A percentile compares a stretch with the other conserved stretches of the same genome.
phyloP scores from a whole-genome alignment of 92 coral and sea anemone species.

The Plumapathes pennacea region DNA sequence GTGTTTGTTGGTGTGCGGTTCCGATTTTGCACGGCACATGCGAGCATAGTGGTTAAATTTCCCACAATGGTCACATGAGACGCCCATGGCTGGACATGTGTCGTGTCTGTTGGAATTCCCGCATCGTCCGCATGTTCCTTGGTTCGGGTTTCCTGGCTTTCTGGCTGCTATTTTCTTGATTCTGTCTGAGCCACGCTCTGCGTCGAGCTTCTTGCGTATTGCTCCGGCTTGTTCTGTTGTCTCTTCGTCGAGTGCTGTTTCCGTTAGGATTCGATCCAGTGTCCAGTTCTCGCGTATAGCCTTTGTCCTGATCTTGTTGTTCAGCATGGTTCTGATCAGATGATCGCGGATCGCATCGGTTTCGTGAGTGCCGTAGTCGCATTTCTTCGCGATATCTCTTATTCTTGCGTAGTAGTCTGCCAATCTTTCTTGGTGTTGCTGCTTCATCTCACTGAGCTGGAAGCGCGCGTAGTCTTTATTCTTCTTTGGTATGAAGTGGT shows the following conservation, averaged over 20 bases:
- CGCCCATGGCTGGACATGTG: slow-evolving; percentile 33
- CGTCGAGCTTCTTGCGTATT: neutral
- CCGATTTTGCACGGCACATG: slow-evolving; percentile 13
- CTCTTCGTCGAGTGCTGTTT: slow-evolving; percentile 22
- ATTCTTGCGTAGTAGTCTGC: slow-evolving; percentile 27
- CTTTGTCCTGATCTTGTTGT: slow-evolving; percentile 35
- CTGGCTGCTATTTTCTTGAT: slow-evolving; percentile 18
- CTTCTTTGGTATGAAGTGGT: slow-evolving; percentile 39
- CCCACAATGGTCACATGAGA: slow-evolving; percentile 17
- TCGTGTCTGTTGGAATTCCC: slow-evolving; percentile 23
- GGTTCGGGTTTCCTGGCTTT: slow-evolving; percentile 5
- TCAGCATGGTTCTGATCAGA: slow-evolving; percentile 38
- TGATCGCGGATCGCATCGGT: slow-evolving; percentile 54
- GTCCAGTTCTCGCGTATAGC: slow-evolving; percentile 26
- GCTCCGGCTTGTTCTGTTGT: slow-evolving; percentile 28
- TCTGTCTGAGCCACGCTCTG: slow-evolving; percentile 3
- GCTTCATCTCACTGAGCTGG: slow-evolving; percentile 22
- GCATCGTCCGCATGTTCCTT: slow-evolving; percentile 22
- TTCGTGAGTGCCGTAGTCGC: slow-evolving; percentile 33
- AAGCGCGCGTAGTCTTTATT: slow-evolving; percentile 40
- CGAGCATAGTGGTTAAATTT: slow-evolving; percentile 32
- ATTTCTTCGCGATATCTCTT: slow-evolving; percentile 38
- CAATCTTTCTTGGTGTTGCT: slow-evolving; percentile 7
- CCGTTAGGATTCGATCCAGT: slow-evolving; percentile 17
- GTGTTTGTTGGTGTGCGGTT: slow-evolving; percentile 5